Evolutionary conservation across 2,797 vertebrate species (phyloP).

Genomic region (Sorex maritimensis): DNA sequence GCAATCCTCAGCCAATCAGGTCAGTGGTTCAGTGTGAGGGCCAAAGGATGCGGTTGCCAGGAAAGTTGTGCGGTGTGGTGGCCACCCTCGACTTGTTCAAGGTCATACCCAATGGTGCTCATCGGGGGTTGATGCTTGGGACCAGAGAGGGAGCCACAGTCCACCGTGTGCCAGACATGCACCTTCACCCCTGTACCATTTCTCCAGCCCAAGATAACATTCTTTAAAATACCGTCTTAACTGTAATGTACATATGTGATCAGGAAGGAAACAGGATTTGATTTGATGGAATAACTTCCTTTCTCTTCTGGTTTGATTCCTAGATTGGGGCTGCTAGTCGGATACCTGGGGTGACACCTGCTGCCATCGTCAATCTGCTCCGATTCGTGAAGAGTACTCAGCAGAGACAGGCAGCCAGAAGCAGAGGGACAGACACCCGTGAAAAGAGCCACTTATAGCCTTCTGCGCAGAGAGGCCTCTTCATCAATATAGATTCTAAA

Average conservation of each 20-base stretch:
- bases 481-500: constrained; percentile 16
- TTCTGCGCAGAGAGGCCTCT: constrained; percentile 53
- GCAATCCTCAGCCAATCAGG: no score
- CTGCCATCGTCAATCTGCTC: constrained; percentile 94
- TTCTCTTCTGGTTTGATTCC: constrained; percentile 56
- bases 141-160: no score
- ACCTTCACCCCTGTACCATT: no score
- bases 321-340: constrained; percentile 97
- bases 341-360: constrained; percentile 96
- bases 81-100: no score
- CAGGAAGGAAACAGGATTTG: constrained; percentile 5
- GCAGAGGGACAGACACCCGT: constrained; percentile 34
- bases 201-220: no score
- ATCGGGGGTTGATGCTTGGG: no score
- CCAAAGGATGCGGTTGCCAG: no score
- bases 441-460: constrained; percentile 48
- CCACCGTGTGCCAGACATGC: no score
- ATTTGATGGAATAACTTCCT: constrained; percentile 23
- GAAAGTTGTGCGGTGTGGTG: no score
- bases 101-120: no score
- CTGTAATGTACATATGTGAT: not conserved
- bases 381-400: constrained; percentile 90
- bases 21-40: no score
- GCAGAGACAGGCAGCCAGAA: constrained; percentile 53
- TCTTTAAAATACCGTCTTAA: not conserved